Percentiles rank a stretch among this genome's conserved stretches.
Conservation (phyloP, 2,797 vertebrate genomes). For the Pseudocheirus occidentalis region DNA sequence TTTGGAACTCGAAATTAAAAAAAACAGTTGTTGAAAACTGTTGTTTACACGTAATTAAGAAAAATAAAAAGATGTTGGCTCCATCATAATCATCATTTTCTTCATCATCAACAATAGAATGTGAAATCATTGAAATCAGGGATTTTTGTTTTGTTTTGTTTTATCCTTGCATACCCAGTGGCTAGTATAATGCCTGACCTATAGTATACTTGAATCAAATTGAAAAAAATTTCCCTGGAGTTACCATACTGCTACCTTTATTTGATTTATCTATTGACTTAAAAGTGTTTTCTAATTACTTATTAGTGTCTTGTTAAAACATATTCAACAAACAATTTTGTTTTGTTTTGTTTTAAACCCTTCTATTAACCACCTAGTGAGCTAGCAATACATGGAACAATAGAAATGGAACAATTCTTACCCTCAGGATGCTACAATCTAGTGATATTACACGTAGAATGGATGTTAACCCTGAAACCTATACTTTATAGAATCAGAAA, state of each 20-base stretch:
- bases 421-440: neutral
- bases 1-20: neutral
- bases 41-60: neutral
- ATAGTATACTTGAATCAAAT: neutral
- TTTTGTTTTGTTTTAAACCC: neutral
- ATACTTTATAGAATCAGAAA: neutral
- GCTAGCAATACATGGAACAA: neutral
- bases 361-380: neutral
- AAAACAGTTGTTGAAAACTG: neutral
- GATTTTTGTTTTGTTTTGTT: neutral
- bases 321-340: neutral
- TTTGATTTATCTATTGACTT: neutral
- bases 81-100: too few species aligned
- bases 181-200: neutral
- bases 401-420: neutral
- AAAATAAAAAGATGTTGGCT: neutral
- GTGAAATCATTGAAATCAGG: neutral
- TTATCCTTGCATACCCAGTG: neutral
- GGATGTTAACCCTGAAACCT: neutral
- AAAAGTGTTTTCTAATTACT: neutral
- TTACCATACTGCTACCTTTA: neutral
- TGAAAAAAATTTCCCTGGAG: neutral
- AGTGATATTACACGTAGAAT: neutral
- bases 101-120: neutral
- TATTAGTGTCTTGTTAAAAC: neutral